These are phyloP conservation scores for Orchestia grillus DNA, from an alignment of 1,140 invertebrate genomes.

Conservation along the genomic window DNA sequence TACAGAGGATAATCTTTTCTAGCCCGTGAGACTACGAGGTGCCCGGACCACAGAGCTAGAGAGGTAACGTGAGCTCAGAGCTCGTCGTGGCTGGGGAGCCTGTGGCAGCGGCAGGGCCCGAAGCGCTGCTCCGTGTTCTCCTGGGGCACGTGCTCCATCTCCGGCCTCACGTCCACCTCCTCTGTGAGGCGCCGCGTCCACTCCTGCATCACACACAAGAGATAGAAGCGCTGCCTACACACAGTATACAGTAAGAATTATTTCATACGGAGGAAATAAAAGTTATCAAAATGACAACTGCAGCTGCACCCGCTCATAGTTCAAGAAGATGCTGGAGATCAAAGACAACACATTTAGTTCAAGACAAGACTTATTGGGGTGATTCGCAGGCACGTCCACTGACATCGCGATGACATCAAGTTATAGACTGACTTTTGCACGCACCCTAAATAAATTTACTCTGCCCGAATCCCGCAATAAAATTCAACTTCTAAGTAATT, in stretches of 20 bases:
- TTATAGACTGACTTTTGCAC: not conserved
- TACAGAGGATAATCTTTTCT: not conserved
- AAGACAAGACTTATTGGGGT: not conserved
- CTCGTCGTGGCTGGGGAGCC: conserved; percentile 63
- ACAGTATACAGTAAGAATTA: not conserved
- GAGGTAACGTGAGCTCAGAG: conserved; percentile 56
- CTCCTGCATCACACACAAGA: conserved; percentile 73
- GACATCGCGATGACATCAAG: not conserved
- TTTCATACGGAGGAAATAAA: not conserved
- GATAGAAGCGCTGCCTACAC: not conserved
- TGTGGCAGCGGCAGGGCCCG: conserved; percentile 66
- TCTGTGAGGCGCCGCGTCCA: conserved; percentile 81
- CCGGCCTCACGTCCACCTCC: conserved; percentile 76
- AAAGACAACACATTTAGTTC: not conserved
- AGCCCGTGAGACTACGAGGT: not conserved
- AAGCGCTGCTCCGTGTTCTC: conserved; percentile 70
- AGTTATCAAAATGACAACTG: not conserved
- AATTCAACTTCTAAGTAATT: not conserved
- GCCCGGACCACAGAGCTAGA: not conserved
- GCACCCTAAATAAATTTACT: too few species aligned
- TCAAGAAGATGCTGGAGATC: not conserved
- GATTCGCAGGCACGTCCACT: too few species aligned
- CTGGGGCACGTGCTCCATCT: conserved; percentile 83
- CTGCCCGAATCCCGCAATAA: not conserved
- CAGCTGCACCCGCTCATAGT: not conserved